phyloP scores from a whole-genome alignment of 2,888 invertebrate genomes.

The Protodeltote pygarga region DNA sequence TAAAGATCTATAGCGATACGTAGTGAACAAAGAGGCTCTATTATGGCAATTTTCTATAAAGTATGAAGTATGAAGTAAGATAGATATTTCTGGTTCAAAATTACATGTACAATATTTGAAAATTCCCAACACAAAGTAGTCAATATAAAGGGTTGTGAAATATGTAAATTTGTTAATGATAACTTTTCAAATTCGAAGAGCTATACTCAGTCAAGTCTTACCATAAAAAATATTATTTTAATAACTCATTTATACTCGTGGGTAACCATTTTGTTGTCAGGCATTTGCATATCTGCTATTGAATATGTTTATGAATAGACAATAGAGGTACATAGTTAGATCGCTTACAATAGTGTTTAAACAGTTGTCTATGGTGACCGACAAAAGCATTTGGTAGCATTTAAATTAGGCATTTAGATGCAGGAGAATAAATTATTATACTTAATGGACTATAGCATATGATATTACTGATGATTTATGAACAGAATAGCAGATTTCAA shows the following conservation, averaged over 20 bases:
- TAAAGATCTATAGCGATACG: too few species aligned
- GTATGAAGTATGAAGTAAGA: too few species aligned
- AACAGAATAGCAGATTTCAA: too few species aligned
- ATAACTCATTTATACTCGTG: conserved; percentile 44
- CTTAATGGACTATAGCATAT: too few species aligned
- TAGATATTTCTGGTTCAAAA: too few species aligned
- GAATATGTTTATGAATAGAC: conserved; percentile 59
- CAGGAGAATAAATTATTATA: conserved; percentile 19
- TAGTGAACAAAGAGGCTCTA: too few species aligned
- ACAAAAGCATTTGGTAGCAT: conserved; percentile 54
- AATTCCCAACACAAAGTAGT: too few species aligned
- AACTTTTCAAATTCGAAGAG: conserved; percentile 17
- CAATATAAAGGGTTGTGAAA: too few species aligned
- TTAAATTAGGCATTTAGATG: conserved; percentile 50
- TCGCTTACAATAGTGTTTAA: conserved; percentile 54
- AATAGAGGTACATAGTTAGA: conserved; percentile 60
- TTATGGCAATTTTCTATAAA: too few species aligned
- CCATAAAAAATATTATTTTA: conserved; percentile 34
- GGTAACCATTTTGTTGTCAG: conserved; percentile 53
- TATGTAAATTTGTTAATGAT: too few species aligned
- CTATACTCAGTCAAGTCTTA: conserved; percentile 33
- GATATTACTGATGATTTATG: too few species aligned
- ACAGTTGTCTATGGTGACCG: conserved; percentile 52
- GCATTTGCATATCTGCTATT: conserved; percentile 64
- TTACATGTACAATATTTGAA: too few species aligned